Base-by-base conservation (phyloP, 2,888 invertebrate genomes). In the Cerastis rubricosa region DNA sequence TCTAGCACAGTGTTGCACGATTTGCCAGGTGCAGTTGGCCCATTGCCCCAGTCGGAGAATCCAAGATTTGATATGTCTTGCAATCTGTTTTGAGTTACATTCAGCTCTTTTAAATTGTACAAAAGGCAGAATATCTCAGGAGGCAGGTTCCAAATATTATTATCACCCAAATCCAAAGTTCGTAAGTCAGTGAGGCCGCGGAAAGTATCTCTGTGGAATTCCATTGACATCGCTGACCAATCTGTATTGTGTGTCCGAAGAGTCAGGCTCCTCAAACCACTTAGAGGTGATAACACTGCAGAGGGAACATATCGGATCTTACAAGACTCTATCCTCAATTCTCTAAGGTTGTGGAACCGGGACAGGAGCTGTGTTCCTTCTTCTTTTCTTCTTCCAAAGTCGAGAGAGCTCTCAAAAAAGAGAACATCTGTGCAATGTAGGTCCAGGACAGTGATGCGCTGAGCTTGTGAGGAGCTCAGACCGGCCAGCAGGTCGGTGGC, bases 191-290 rank as follows among this genome's bases (percentile, higher is more conserved):
- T 97, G 73, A 98, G 96, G 17, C 98, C 97, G 82, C 98, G 96
- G 81, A 98, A 97, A 79, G 98, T 98, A 90, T 98, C 98, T 63
- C 97, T 96, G 89, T 98, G 97, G 81, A 98, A 97, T 88, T 98
- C 98, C 95, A 98, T 97, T 43, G 98, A 98, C 97, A 98, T 98
- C 35, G 98, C 97, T 22, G 98, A 98, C 98, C 98, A 98, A 91
- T 98, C 98, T 47, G 98, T 98, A 92, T 98, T 98, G 92, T 98
- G 98, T 29, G 98, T 98, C 68, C 98, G 97, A 85, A 98, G 94
- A 49, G 97, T 97, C 71, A 98, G 94, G 83, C 97, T 97, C 71
- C 97, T 96, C 45, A 98, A 94, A 89, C 98, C 97, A 88, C 97
- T 97, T 54, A 98, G 96, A 69, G 97, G 97, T 45, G 97, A 96